Conservation (phyloP, 2,113 vertebrate genomes). For the Mellivora capensis region DNA sequence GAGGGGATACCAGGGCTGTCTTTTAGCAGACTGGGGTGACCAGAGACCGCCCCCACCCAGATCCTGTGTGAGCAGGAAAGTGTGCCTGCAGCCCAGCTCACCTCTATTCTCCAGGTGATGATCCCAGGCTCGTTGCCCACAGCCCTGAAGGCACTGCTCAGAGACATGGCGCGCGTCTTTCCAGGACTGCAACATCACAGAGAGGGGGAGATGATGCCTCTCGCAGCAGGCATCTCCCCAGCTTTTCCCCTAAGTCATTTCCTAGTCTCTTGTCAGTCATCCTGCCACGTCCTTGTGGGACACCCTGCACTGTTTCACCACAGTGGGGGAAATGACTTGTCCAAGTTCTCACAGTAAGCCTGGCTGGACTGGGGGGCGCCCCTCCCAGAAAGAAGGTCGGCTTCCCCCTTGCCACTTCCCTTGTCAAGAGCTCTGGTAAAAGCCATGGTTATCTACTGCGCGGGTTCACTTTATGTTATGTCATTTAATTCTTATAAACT, state of each 20-base stretch:
- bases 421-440: not conserved
- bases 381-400: not conserved
- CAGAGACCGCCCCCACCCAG: not conserved
- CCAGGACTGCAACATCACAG: constrained; percentile 47
- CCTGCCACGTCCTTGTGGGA: rapidly evolving
- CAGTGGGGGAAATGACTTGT: not conserved
- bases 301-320: not conserved
- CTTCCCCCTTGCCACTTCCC: not conserved
- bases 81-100: constrained; percentile 56
- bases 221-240: not conserved
- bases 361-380: not conserved
- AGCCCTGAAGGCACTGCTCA: constrained; percentile 83
- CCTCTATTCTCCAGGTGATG: constrained; percentile 92
- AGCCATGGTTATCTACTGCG: not conserved
- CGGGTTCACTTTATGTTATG: not conserved
- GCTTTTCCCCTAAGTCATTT: not conserved
- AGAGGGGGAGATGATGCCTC: not conserved
- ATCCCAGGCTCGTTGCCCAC: constrained; percentile 86
- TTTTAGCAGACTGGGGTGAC: not conserved
- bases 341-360: not conserved
- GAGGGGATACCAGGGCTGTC: not conserved
- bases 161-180: constrained; percentile 70
- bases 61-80: not conserved
- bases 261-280: not conserved
- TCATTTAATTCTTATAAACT: not conserved